Conservation (phyloP, 1,140 invertebrate species). For the Microplitis mediator region DNA sequence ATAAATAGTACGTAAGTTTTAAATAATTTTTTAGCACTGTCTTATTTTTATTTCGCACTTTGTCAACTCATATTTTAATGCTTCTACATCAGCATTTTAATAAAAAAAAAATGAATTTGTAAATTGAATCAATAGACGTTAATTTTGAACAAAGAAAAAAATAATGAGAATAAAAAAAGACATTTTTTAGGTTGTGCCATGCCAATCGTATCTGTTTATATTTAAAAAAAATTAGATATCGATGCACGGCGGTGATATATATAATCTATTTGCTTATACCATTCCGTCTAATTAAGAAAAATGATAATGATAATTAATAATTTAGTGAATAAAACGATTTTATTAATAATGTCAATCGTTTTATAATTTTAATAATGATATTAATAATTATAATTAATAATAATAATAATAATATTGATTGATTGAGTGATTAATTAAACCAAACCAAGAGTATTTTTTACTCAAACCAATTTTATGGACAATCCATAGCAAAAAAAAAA, state of each 20-base stretch:
- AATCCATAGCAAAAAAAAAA: conserved; percentile 9
- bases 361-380: too few relatives aligned
- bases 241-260: conserved; percentile 28
- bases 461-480: conserved; percentile 4
- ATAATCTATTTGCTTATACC: conserved; percentile 21
- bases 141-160: neutral
- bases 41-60: neutral
- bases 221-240: neutral
- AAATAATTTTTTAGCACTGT: neutral
- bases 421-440: neutral
- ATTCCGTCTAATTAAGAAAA: conserved; percentile 26
- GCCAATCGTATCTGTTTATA: conserved; percentile 20
- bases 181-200: conserved; percentile 27
- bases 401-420: neutral
- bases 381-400: too few relatives aligned
- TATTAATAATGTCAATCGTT: neutral
- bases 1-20: neutral
- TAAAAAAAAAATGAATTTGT: neutral
- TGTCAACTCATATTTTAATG: neutral
- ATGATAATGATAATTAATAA: neutral
- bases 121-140: conserved; percentile 19
- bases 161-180: neutral
- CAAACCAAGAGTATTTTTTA: conserved; percentile 1
- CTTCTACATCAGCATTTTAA: neutral
- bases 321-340: neutral